A percentile compares a stretch with the other conserved stretches of the same genome.
phyloP scores from a whole-genome alignment of 2,797 vertebrate species.

The Platalea minor region DNA sequence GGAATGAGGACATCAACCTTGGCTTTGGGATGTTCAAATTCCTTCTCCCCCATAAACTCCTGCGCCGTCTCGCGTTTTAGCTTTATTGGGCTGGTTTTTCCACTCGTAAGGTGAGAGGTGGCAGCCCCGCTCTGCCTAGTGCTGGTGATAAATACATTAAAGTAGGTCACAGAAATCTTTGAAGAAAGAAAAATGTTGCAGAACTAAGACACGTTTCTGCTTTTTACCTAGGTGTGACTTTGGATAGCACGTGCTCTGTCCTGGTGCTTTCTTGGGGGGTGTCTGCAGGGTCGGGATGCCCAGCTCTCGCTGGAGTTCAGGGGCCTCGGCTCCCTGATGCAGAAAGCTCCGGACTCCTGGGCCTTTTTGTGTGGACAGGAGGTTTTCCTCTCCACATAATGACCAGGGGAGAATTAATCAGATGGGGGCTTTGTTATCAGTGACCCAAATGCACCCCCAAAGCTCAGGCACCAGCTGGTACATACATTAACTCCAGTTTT shows the following conservation, averaged over 20 bases:
- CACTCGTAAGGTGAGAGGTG: background rate
- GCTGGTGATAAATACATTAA: background rate
- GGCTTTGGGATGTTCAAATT: background rate
- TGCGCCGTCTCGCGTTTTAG: accelerated
- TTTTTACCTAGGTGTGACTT: background rate
- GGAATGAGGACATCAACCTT: background rate
- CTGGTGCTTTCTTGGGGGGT: background rate
- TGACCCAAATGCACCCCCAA: background rate
- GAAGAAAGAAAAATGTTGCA: background rate
- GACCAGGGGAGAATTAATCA: background rate
- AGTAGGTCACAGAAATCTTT: background rate
- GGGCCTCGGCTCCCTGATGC: background rate
- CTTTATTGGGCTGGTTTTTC: background rate
- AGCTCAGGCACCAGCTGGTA: conserved; percentile 5
- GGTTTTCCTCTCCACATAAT: background rate
- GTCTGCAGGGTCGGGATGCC: background rate
- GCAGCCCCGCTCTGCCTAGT: background rate
- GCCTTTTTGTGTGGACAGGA: background rate
- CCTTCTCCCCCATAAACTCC: background rate
- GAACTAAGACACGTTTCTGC: background rate
- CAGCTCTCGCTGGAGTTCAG: background rate
- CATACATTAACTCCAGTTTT: background rate
- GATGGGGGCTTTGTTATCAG: background rate
- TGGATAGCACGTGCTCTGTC: background rate
- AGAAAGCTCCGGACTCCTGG: background rate